A percentile compares a stretch with the other conserved stretches of the same genome.
phyloP scores from a whole-genome alignment of 2,113 vertebrate species.

The Mungos mungo region DNA sequence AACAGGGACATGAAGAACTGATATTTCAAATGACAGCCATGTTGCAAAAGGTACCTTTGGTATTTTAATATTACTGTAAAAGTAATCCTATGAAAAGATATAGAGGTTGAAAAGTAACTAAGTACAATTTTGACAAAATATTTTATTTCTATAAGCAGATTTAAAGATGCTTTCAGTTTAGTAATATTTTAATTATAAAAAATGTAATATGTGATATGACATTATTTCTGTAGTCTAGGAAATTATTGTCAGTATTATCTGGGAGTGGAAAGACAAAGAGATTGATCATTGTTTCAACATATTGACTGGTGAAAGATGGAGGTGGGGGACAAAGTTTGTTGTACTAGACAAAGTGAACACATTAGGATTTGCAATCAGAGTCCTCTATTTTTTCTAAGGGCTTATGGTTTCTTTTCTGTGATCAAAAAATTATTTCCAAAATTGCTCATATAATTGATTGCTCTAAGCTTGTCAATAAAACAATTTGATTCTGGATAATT shows the following conservation, averaged over 20 bases:
- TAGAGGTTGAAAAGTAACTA: not conserved
- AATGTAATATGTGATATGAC: not conserved
- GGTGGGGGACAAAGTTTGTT: not conserved
- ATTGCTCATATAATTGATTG: not conserved
- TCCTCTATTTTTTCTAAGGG: not conserved
- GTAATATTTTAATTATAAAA: not conserved
- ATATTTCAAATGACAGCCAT: conserved; percentile 86
- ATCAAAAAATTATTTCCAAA: not conserved
- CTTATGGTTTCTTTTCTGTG: not conserved
- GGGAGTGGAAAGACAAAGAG: not conserved
- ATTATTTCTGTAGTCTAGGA: not conserved
- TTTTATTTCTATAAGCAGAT: not conserved
- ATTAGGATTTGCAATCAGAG: not conserved
- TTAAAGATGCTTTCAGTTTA: not conserved
- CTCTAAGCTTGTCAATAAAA: not conserved
- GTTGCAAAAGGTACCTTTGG: conserved; percentile 89
- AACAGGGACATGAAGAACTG: conserved; percentile 85
- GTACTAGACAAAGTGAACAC: not conserved
- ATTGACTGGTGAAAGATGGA: not conserved
- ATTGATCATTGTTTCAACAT: not conserved
- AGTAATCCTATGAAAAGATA: not conserved
- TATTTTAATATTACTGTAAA: conserved; percentile 46
- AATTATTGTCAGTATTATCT: not conserved
- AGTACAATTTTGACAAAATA: not conserved
- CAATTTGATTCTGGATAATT: not conserved